Conservation (phyloP, 2,888 invertebrate species). For the Ectobius pallidus region DNA sequence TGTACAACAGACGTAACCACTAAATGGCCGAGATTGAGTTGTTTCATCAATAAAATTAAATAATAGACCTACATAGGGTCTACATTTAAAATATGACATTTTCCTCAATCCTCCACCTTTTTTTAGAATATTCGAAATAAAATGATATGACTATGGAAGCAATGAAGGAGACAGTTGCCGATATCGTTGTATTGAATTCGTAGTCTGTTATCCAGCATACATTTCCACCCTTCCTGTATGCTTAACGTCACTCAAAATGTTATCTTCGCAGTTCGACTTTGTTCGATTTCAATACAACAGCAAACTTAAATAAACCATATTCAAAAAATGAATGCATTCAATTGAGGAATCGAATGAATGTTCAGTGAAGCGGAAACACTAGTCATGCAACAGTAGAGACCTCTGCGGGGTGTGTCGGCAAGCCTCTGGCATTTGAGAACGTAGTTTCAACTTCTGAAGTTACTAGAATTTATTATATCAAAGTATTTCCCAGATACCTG, state of each 20-base stretch:
- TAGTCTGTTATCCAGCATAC: neutral
- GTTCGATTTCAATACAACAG: slow-evolving; percentile 12
- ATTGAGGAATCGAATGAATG: slow-evolving; percentile 18
- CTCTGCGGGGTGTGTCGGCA: neutral
- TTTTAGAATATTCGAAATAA: too few species aligned
- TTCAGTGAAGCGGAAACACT: slow-evolving; percentile 23
- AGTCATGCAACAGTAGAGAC: neutral
- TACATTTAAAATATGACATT: too few species aligned
- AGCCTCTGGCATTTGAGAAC: neutral
- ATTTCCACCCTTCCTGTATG: neutral
- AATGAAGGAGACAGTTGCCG: too few species aligned
- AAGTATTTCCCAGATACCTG: too few species aligned
- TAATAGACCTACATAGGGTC: too few species aligned
- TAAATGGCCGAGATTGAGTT: too few species aligned
- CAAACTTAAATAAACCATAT: slow-evolving; percentile 23
- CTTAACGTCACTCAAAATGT: slow-evolving; percentile 1
- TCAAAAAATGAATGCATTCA: slow-evolving; percentile 4
- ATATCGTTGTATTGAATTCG: neutral
- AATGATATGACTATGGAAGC: too few species aligned
- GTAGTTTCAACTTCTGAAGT: too few species aligned
- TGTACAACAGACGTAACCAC: too few species aligned
- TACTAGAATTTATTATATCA: too few species aligned
- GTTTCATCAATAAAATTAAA: too few species aligned
- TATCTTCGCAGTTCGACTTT: slow-evolving; percentile 4
- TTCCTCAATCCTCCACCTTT: too few species aligned